phyloP scores from a whole-genome alignment of 2,888 invertebrate species.

The Marronus borbonicus region DNA sequence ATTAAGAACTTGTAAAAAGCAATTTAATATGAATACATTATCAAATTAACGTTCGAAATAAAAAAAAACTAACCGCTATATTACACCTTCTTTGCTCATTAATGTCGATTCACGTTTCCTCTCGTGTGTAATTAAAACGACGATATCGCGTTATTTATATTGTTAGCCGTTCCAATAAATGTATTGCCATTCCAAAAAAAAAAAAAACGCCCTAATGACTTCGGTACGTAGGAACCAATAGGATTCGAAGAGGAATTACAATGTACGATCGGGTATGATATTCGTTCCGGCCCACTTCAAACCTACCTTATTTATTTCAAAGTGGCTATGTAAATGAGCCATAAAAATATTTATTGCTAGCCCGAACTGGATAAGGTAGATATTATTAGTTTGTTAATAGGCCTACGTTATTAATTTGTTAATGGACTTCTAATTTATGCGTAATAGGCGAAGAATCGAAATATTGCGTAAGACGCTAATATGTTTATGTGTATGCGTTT shows the following conservation, averaged over 20 bases:
- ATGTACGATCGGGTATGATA: too few species aligned
- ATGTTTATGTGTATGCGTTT: not conserved
- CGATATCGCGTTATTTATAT: constrained; percentile 24
- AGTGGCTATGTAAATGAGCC: constrained; percentile 25
- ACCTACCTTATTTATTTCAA: not conserved
- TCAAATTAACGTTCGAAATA: not conserved
- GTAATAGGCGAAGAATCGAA: not conserved
- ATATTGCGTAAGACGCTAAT: not conserved
- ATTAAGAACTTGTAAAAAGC: too few species aligned
- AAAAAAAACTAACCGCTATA: constrained; percentile 8
- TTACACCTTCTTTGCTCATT: not conserved
- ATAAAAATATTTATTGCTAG: constrained; percentile 25
- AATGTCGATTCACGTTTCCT: too few species aligned
- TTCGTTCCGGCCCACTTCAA: constrained; percentile 9
- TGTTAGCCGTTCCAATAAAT: not conserved
- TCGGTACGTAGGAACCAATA: not conserved
- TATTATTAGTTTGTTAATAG: not conserved
- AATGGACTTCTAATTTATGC: constrained; percentile 30
- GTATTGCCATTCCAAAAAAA: not conserved
- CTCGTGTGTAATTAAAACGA: constrained; percentile 15
- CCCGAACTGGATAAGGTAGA: not conserved
- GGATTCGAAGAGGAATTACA: too few species aligned
- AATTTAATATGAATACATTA: not conserved
- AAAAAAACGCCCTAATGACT: not conserved
- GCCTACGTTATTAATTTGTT: constrained; percentile 27